Percentiles rank a stretch among this genome's conserved stretches.
These are phyloP conservation scores for Leptestheria dahalacensis DNA, from an alignment of 1,140 invertebrate species.

Conservation along the genomic window DNA sequence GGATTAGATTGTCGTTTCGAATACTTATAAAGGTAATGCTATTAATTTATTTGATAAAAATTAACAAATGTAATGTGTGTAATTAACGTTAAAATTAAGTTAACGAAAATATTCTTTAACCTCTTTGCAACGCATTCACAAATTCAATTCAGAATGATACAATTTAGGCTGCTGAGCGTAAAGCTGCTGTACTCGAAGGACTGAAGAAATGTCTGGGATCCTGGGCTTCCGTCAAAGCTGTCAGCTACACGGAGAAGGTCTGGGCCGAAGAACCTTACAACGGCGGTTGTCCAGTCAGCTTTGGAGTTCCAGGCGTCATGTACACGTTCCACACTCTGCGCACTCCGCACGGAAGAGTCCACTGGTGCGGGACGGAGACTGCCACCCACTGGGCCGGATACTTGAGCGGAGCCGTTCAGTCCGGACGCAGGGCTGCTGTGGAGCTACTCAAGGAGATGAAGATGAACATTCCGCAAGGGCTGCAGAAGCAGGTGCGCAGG, in stretches of 20 bases:
- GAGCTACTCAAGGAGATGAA: conserved; percentile 28
- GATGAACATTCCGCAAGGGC: not conserved
- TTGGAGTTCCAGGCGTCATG: conserved; percentile 22
- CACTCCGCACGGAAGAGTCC: conserved; percentile 23
- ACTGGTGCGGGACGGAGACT: conserved; percentile 39
- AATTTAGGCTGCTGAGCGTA: conserved; percentile 21
- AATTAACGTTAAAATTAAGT: too few relatives aligned
- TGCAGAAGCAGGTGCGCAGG: not conserved
- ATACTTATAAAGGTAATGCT: too few relatives aligned
- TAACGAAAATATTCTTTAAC: conserved; percentile 14
- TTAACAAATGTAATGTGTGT: too few relatives aligned
- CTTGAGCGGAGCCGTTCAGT: conserved; percentile 38
- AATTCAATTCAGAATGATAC: not conserved
- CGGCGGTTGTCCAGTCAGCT: conserved; percentile 27
- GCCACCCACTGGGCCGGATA: conserved; percentile 38
- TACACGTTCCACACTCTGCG: conserved; percentile 20
- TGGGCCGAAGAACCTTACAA: conserved; percentile 28
- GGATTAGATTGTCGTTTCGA: too few relatives aligned
- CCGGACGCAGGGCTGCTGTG: conserved; percentile 35
- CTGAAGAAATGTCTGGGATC: conserved; percentile 28
- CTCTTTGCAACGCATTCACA: not conserved
- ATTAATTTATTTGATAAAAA: too few relatives aligned
- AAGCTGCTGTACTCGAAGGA: conserved; percentile 27
- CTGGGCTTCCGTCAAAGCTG: conserved; percentile 18
- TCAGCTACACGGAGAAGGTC: conserved; percentile 27